Conservation (phyloP, 1,140 invertebrate species). For the Drosophila aff. region DNA sequence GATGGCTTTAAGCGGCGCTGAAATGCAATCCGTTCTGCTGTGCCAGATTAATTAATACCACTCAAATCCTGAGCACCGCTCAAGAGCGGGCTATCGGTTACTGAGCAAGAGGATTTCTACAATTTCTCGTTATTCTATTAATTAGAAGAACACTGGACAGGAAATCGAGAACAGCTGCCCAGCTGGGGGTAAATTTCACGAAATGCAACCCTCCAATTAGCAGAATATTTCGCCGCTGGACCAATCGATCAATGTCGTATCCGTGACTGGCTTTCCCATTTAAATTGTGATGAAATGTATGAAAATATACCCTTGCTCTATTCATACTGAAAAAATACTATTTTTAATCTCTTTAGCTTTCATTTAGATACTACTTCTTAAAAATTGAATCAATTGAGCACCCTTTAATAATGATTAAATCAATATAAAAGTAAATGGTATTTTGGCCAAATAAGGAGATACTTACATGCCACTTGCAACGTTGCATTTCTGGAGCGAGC, state of each 20-base stretch:
- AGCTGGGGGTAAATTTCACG: constrained; percentile 12
- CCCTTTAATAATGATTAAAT: not conserved
- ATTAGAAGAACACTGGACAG: constrained; percentile 46
- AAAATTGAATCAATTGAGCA: not conserved
- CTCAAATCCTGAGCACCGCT: constrained; percentile 6
- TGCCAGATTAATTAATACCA: constrained; percentile 41
- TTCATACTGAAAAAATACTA: not conserved
- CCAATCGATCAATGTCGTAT: constrained; percentile 70
- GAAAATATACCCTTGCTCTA: not conserved
- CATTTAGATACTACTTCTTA: not conserved
- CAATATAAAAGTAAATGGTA: not conserved
- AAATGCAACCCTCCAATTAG: constrained; percentile 72
- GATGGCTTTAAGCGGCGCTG: constrained; percentile 32
- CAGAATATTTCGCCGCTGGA: constrained; percentile 44
- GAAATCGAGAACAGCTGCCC: constrained; percentile 41
- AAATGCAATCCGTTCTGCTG: constrained; percentile 18
- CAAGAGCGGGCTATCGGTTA: constrained; percentile 59
- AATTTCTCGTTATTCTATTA: constrained; percentile 66
- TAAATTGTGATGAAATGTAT: not conserved
- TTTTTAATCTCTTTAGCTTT: too few relatives aligned
- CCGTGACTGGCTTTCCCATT: not conserved
- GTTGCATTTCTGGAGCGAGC: constrained; percentile 93
- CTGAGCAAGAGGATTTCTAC: constrained; percentile 30
- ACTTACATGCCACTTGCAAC: constrained; percentile 93
- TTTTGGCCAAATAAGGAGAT: constrained; percentile 5